Evolutionary conservation across 2,888 invertebrate genomes (phyloP).

Genomic region (Agriotes lineatus): DNA sequence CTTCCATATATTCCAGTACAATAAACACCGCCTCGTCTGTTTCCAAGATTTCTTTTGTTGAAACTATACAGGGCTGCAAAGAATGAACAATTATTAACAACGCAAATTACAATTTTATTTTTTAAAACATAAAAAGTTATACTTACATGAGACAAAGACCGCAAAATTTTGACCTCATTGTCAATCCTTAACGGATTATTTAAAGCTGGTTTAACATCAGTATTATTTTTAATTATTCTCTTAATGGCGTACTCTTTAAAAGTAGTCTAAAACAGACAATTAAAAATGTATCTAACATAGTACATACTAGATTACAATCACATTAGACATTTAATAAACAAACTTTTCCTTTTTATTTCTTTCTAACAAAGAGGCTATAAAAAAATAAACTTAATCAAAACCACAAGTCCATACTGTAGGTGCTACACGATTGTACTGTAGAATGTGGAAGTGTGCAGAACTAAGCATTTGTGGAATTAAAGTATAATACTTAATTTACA

Average conservation of each 20-base stretch:
- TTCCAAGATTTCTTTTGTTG: slow-evolving; percentile 84
- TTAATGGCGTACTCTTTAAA: slow-evolving; percentile 86
- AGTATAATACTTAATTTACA: no score
- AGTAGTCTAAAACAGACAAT: slow-evolving; percentile 73
- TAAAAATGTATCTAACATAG: no score
- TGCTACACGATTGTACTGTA: no score
- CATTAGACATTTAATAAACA: no score
- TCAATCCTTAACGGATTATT: slow-evolving; percentile 74
- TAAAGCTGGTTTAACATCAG: slow-evolving; percentile 65
- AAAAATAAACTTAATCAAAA: no score
- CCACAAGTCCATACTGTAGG: no score
- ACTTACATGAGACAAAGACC: slow-evolving; percentile 83
- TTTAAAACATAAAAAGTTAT: neutral
- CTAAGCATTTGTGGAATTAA: no score
- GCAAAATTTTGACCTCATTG: slow-evolving; percentile 87
- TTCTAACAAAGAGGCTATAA: no score
- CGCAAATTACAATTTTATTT: neutral
- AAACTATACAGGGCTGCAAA: slow-evolving; percentile 84
- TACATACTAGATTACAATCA: no score
- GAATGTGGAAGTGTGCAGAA: no score
- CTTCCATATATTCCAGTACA: slow-evolving; percentile 88
- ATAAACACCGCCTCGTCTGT: slow-evolving; percentile 82
- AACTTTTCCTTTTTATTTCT: no score
- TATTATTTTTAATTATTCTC: slow-evolving; percentile 79
- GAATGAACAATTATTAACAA: no score